Percentiles rank a stretch among this genome's conserved stretches.
These are phyloP conservation scores for Helarctos malayanus DNA, from an alignment of 2,797 vertebrate species.

Conservation along the genomic window DNA sequence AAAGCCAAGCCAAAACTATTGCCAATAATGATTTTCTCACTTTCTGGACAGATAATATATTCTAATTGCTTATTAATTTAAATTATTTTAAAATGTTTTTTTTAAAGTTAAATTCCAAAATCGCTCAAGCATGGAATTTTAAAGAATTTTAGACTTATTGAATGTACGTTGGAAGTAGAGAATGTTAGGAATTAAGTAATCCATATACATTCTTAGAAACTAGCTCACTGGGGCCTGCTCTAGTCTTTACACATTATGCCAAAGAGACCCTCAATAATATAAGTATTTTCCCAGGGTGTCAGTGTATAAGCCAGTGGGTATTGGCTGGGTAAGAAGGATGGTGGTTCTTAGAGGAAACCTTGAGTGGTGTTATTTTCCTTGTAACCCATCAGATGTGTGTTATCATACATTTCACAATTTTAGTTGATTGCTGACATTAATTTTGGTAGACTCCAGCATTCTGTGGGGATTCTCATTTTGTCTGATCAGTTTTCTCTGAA, in stretches of 20 bases:
- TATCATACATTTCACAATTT: conserved; percentile 65
- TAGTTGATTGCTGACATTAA: conserved; percentile 14
- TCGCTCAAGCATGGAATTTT: not conserved
- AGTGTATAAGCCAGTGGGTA: not conserved
- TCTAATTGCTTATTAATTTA: conserved; percentile 22
- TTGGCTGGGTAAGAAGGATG: not conserved
- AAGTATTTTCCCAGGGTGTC: not conserved
- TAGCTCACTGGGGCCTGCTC: not conserved
- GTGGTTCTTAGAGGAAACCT: not conserved
- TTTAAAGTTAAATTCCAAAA: conserved; percentile 58
- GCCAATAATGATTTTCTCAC: conserved; percentile 59
- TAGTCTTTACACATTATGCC: not conserved
- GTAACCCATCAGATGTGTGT: not conserved
- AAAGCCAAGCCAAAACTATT: not conserved
- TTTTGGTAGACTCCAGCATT: conserved; percentile 10
- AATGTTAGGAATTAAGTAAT: conserved; percentile 15
- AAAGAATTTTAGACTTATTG: not conserved
- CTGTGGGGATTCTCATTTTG: conserved; percentile 60
- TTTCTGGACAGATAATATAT: conserved; percentile 67
- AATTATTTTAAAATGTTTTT: conserved; percentile 42
- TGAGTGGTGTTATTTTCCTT: not conserved
- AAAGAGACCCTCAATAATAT: not conserved
- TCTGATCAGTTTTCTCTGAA: conserved; percentile 61
- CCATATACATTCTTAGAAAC: not conserved
- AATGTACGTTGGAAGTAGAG: not conserved